Evolutionary conservation across 2,888 invertebrate species (phyloP).

Genomic region (Diarsia rubi): DNA sequence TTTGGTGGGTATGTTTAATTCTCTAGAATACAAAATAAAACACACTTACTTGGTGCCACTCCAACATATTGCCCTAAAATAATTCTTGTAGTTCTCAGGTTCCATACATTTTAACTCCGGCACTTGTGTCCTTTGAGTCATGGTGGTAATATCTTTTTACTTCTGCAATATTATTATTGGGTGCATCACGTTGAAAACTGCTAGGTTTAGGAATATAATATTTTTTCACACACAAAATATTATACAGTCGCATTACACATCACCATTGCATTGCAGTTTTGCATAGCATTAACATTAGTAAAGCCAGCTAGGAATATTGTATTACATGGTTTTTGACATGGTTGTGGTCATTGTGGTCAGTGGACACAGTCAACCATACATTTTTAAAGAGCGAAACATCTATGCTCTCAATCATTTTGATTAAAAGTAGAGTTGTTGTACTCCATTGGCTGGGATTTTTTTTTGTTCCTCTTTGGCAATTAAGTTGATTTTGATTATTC

Average conservation of each 20-base stretch:
- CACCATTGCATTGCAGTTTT: constrained; percentile 26
- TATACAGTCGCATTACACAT: constrained; percentile 32
- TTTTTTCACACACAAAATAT: background rate
- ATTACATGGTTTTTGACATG: constrained; percentile 1
- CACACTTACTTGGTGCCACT: constrained; percentile 81
- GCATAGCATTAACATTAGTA: background rate
- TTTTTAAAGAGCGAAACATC: background rate
- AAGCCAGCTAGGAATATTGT: constrained; percentile 18
- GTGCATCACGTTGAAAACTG: constrained; percentile 46
- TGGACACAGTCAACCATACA: background rate
- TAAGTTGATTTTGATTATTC: background rate
- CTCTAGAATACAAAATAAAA: constrained; percentile 16
- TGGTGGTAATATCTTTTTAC: constrained; percentile 63
- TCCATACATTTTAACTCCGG: constrained; percentile 86
- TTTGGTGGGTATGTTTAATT: background rate
- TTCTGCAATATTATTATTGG: constrained; percentile 68
- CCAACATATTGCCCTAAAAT: constrained; percentile 85
- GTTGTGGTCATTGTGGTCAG: too few species aligned
- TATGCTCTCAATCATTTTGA: background rate
- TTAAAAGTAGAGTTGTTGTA: background rate
- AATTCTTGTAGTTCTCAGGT: constrained; percentile 85
- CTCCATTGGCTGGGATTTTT: background rate
- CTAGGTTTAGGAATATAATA: constrained; percentile 1
- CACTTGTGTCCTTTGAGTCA: constrained; percentile 78
- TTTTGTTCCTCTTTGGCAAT: background rate